Evolutionary conservation across 2,113 vertebrate species (phyloP).

Genomic region (Toxostoma redivivum): DNA sequence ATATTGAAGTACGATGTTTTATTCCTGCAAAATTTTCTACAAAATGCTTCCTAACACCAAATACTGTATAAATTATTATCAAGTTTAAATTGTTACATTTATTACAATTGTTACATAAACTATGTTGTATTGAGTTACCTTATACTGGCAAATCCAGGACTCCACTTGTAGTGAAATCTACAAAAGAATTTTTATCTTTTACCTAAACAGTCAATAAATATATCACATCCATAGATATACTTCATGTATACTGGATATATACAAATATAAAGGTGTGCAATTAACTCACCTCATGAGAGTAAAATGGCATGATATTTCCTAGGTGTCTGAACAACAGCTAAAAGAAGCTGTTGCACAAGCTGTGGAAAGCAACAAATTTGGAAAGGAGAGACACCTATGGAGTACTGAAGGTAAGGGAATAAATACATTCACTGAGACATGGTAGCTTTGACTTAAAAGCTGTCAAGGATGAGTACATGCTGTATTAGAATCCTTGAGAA

Average conservation of each 20-base stretch:
- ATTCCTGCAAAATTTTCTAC: neutral
- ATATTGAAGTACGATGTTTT: neutral
- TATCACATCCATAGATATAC: neutral
- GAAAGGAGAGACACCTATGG: conserved; percentile 82
- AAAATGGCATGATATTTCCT: neutral
- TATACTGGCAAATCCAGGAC: neutral
- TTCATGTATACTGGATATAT: neutral
- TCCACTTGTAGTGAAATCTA: neutral
- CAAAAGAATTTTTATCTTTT: neutral
- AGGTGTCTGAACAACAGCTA: conserved; percentile 91
- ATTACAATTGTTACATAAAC: neutral
- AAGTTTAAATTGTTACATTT: neutral
- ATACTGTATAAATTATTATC: neutral
- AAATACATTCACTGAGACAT: neutral
- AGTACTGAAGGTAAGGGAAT: conserved; percentile 79
- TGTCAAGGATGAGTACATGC: neutral
- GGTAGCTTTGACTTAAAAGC: neutral
- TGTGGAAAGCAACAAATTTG: conserved; percentile 80
- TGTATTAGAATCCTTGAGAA: neutral
- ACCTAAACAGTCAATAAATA: neutral
- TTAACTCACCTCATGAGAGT: neutral
- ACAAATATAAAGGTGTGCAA: neutral
- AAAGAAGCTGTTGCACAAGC: conserved; percentile 86
- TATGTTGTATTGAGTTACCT: neutral
- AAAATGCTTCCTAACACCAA: neutral